phyloP scores from a whole-genome alignment of 1,140 invertebrate species.

The Aphelinus atriplicis region DNA sequence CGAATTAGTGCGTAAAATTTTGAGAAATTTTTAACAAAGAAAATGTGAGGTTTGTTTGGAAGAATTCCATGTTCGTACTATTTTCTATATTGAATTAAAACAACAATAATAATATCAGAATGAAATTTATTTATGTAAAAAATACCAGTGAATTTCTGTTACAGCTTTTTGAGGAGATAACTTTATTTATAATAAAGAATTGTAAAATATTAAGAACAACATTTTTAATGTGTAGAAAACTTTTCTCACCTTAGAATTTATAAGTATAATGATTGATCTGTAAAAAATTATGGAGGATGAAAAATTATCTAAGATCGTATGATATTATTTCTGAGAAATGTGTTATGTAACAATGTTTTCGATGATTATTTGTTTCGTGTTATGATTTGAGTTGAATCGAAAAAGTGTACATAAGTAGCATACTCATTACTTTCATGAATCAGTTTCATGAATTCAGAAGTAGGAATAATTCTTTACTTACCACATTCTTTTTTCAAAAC shows the following conservation, averaged over 20 bases:
- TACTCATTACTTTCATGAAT: too few relatives aligned
- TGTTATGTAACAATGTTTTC: too few relatives aligned
- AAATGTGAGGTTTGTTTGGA: constrained; percentile 1
- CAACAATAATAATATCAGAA: not conserved
- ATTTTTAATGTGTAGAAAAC: not conserved
- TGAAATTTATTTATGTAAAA: constrained; percentile 13
- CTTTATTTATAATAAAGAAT: not conserved
- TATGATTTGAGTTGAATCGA: too few relatives aligned
- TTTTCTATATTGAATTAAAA: constrained; percentile 15
- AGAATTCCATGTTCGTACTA: constrained; percentile 18
- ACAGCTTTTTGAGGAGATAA: not conserved
- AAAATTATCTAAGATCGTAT: too few relatives aligned
- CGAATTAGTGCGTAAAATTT: constrained; percentile 4
- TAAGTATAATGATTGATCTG: not conserved
- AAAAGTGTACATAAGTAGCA: too few relatives aligned
- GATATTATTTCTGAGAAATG: too few relatives aligned
- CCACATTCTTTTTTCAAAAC: too few relatives aligned
- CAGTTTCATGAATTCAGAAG: too few relatives aligned
- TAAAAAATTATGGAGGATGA: too few relatives aligned
- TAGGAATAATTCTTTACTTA: too few relatives aligned
- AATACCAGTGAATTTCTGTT: constrained; percentile 20
- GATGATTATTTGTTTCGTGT: too few relatives aligned
- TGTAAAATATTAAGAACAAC: not conserved
- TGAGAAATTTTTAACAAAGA: not conserved
- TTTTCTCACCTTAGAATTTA: constrained; percentile 20